Conservation (phyloP, 2,888 invertebrate genomes). For the Nomada flava region DNA sequence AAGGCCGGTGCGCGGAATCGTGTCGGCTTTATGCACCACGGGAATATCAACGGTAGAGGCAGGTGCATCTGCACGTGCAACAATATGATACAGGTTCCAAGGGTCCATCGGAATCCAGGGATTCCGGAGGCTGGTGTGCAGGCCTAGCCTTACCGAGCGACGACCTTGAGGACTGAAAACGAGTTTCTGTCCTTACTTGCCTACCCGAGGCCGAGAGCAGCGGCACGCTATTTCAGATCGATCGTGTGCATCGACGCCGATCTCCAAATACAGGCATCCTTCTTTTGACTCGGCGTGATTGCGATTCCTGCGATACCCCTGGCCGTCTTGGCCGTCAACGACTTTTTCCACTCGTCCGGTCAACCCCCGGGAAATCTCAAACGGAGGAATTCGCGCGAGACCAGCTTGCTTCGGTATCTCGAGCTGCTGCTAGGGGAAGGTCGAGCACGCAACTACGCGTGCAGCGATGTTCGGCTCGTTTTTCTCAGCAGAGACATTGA, state of each 20-base stretch:
- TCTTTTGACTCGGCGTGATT: slow-evolving; percentile 36
- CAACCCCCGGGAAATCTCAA: slow-evolving; percentile 29
- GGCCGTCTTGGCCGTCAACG: not conserved
- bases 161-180: slow-evolving; percentile 74
- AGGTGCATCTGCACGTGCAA: slow-evolving; percentile 69
- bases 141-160: slow-evolving; percentile 62
- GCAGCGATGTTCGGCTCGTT: too few species aligned
- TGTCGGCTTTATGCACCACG: slow-evolving; percentile 46
- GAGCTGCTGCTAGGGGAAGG: not conserved
- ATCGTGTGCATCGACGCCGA: slow-evolving; percentile 64
- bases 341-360: slow-evolving; percentile 28
- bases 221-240: slow-evolving; percentile 68
- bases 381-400: slow-evolving; percentile 33
- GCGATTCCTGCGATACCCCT: slow-evolving; percentile 45
- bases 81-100: slow-evolving; percentile 64
- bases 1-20: slow-evolving; percentile 26
- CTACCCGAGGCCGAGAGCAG: slow-evolving; percentile 41
- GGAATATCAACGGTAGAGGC: slow-evolving; percentile 52
- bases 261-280: slow-evolving; percentile 70
- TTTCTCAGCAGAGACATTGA: too few species aligned
- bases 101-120: slow-evolving; percentile 71
- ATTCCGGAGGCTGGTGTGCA: slow-evolving; percentile 66
- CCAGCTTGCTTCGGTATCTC: not conserved
- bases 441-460: too few species aligned
- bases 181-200: slow-evolving; percentile 73